Evolutionary conservation across 2,888 invertebrate species (phyloP).

Genomic region (Falcaria lacertinaria): DNA sequence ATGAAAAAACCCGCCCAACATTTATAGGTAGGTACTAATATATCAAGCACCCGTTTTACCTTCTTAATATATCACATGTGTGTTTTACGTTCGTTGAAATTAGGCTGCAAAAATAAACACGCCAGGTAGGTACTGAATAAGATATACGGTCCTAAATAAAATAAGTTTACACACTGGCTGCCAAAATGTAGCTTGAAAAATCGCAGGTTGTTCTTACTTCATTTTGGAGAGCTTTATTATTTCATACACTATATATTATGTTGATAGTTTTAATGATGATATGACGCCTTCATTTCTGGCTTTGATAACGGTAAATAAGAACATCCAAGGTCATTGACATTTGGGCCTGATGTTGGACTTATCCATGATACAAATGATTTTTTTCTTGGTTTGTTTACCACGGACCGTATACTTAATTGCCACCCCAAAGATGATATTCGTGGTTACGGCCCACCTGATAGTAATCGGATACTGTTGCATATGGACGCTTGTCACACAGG

Average conservation of each 20-base stretch:
- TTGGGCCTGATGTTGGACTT: too few relatives aligned
- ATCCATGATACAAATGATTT: too few relatives aligned
- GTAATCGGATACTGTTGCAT: too few relatives aligned
- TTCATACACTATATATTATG: background rate
- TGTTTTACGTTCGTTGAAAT: conserved; percentile 1
- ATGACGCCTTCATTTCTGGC: too few relatives aligned
- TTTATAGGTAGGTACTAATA: background rate
- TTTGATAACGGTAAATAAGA: too few relatives aligned
- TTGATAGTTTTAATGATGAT: too few relatives aligned
- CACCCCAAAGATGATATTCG: too few relatives aligned
- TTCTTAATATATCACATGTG: background rate
- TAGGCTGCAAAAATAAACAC: background rate
- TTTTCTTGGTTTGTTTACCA: too few relatives aligned
- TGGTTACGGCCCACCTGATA: too few relatives aligned
- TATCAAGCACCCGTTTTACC: conserved; percentile 1
- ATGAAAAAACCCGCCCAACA: background rate
- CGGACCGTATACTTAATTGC: too few relatives aligned
- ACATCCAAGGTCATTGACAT: too few relatives aligned
- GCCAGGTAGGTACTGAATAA: background rate
- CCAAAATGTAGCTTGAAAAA: background rate
- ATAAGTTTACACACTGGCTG: background rate
- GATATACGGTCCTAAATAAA: background rate
- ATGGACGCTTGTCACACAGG: too few relatives aligned
- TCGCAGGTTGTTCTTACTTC: background rate
- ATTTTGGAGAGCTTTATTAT: background rate